Evolutionary conservation across 2,888 invertebrate genomes (phyloP).

Genomic region (Bimastos eiseni): DNA sequence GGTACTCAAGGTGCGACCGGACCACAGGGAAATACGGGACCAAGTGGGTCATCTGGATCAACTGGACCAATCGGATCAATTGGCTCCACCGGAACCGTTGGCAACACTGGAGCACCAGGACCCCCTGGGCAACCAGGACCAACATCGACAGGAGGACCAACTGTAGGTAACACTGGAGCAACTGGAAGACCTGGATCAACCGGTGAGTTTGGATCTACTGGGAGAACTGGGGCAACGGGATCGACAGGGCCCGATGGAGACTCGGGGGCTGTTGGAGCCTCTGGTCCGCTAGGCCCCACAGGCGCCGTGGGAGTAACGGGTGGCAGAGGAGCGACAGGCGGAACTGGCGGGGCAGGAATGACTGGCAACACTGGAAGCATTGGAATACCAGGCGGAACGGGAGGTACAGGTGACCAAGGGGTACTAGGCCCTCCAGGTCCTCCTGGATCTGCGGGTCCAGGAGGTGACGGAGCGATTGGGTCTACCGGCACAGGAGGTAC

Average conservation of each 20-base stretch:
- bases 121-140: neutral
- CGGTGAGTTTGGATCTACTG: neutral
- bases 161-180: conserved; percentile 3
- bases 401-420: neutral
- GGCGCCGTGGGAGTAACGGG: neutral
- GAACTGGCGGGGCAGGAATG: neutral
- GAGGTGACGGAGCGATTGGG: neutral
- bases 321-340: neutral
- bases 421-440: conserved; percentile 14
- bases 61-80: neutral
- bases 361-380: neutral
- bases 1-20: conserved; percentile 14
- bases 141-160: neutral
- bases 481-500: neutral
- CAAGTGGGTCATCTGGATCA: neutral
- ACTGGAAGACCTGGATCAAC: conserved; percentile 7
- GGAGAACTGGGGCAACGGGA: conserved; percentile 7
- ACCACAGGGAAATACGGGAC: neutral
- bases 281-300: neutral
- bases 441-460: neutral
- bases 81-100: neutral
- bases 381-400: neutral
- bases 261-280: neutral
- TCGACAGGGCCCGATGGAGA: neutral
- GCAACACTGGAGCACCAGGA: neutral